Evolutionary conservation across 2,797 vertebrate species (phyloP), one percentile per base, ranked within the genome.

Genomic region (Trachurus trachurus): DNA sequence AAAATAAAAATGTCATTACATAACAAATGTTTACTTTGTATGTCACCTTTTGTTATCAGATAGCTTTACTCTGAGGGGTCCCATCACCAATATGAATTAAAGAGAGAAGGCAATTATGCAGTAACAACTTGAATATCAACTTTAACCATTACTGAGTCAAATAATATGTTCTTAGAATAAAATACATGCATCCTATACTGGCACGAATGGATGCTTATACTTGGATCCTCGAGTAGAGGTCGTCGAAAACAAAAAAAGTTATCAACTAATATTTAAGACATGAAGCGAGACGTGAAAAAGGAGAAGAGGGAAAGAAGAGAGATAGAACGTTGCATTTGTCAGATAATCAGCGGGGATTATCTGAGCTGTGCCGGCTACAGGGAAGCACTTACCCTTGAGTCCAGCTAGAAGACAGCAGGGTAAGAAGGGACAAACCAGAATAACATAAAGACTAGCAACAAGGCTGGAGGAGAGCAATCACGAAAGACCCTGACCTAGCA

Each of bases 391-490:
- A 99, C 98, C 98, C 98, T 99, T 99, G 94, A 99, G 97, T 99
- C 98, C 98, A 98, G 98, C 98, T 99, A 99, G 98, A 99, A 99
- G 98, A 98, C 99, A 99, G 98, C 98, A 98, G 98, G 98, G 98
- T 99, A 98, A 99, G 98, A 99, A 99, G 97, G 97, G 97, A 99
- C 98, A 99, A 99, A 99, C 97, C 98, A 99, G 98, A 99, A 99
- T 98, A 99, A 99, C 98, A 99, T 99, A 99, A 99, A 99, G 97
- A 99, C 98, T 98, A 99, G 98, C 98, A 98, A 99, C 97, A 98
- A 97, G 97, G 97, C 97, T 97, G 96, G 90, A 98, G 97, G 97
- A 98, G 97, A 98, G 97, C 98, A 99, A 97, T 98, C 97, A 99
- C 97, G 97, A 98, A 95, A 95, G 94, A 94, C 96, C 97, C 98